Conservation (phyloP, 2,888 invertebrate genomes). For the Slavum lentiscoides region DNA sequence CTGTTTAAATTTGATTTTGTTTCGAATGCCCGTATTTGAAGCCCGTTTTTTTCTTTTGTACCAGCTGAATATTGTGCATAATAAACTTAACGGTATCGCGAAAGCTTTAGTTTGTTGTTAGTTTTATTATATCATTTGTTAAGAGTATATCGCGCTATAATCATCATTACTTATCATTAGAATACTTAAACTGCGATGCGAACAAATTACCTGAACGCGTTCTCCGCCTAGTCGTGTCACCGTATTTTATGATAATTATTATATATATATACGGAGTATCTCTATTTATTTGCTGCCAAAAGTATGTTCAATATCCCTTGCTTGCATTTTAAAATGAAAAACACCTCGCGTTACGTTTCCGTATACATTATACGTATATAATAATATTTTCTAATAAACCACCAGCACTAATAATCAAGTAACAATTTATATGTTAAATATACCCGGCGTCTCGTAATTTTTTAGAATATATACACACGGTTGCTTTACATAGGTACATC, state of each 20-base stretch:
- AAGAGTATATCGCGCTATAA: background rate
- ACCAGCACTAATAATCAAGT: background rate
- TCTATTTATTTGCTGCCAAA: background rate
- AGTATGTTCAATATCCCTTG: background rate
- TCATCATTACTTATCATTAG: conserved; percentile 24
- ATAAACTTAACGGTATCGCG: background rate
- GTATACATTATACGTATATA: background rate
- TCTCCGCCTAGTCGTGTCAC: background rate
- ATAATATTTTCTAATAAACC: background rate
- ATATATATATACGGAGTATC: background rate
- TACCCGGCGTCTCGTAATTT: too few species aligned
- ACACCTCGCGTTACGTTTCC: background rate
- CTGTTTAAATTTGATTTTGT: too few species aligned
- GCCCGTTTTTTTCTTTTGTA: background rate
- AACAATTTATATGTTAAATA: background rate
- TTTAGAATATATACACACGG: too few species aligned
- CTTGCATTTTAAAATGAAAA: background rate
- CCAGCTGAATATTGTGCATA: background rate
- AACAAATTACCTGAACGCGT: conserved; percentile 16
- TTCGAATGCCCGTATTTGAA: conserved; percentile 10
- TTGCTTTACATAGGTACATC: background rate
- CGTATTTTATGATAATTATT: conserved; percentile 27
- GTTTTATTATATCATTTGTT: conserved; percentile 16
- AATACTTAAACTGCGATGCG: conserved; percentile 13
- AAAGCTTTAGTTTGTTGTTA: conserved; percentile 1